These are phyloP conservation scores for Cyphomyrus plagiostoma DNA, from an alignment of 2,113 vertebrate genomes.

Conservation along the genomic window DNA sequence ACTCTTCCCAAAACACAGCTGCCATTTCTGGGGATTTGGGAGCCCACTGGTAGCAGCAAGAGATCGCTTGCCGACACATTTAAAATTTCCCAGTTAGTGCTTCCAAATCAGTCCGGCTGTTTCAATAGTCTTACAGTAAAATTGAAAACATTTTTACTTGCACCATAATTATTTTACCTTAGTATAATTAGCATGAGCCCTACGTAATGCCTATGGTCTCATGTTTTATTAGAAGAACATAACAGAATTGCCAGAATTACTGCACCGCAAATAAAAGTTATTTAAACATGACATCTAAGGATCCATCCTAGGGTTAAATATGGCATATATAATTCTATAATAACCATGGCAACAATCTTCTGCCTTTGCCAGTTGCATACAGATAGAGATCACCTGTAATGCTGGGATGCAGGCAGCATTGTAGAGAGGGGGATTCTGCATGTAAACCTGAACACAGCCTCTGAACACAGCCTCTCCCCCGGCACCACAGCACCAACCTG, in stretches of 20 bases:
- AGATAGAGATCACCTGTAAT: neutral
- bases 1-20: neutral
- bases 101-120: neutral
- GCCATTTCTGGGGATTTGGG: neutral
- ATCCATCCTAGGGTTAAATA: neutral
- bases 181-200: neutral
- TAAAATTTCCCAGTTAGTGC: neutral
- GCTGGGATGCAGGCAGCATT: neutral
- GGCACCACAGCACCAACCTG: neutral
- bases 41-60: neutral
- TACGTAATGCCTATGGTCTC: neutral
- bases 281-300: neutral
- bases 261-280: neutral
- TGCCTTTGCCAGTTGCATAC: neutral
- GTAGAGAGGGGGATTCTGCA: neutral
- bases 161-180: neutral
- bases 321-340: neutral
- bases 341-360: neutral
- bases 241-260: neutral
- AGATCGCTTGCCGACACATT: neutral
- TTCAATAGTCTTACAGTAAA: neutral
- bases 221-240: neutral
- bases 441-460: neutral
- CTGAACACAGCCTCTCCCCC: neutral
- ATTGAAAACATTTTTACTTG: neutral